phyloP scores from a whole-genome alignment of 2,113 vertebrate genomes.

The Uria lomvia region DNA sequence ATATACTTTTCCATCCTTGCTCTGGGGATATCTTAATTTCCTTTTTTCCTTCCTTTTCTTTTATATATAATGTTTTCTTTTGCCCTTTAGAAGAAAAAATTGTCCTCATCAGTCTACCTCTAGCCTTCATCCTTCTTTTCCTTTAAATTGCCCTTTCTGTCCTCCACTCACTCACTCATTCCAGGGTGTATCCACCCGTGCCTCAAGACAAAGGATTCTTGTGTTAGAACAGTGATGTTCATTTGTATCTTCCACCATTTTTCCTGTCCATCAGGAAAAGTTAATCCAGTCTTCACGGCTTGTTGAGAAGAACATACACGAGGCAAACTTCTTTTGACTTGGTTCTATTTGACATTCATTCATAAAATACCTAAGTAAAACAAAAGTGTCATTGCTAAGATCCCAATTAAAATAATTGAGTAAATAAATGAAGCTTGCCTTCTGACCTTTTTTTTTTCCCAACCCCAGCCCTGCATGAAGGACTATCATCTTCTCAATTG shows the following conservation, averaged over 20 bases:
- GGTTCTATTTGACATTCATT: neutral
- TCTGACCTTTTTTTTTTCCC: neutral
- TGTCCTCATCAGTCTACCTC: neutral
- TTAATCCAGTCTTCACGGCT: neutral
- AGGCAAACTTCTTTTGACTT: neutral
- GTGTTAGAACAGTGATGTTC: neutral
- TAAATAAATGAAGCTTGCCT: neutral
- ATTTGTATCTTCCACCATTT: neutral
- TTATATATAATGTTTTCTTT: neutral
- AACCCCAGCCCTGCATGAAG: neutral
- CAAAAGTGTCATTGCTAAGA: neutral
- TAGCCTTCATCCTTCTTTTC: neutral
- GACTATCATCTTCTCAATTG: rapidly evolving
- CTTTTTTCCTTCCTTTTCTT: neutral
- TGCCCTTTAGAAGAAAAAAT: neutral
- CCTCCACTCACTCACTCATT: neutral
- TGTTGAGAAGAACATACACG: neutral
- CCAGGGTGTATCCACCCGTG: neutral
- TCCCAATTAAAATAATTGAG: neutral
- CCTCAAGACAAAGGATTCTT: neutral
- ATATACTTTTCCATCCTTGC: neutral
- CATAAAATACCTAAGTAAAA: neutral
- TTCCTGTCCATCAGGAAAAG: neutral
- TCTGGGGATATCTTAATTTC: neutral
- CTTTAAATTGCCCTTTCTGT: neutral